Base-by-base conservation (phyloP, 2,113 vertebrate genomes). In the Cricetomys ansorgei region DNA sequence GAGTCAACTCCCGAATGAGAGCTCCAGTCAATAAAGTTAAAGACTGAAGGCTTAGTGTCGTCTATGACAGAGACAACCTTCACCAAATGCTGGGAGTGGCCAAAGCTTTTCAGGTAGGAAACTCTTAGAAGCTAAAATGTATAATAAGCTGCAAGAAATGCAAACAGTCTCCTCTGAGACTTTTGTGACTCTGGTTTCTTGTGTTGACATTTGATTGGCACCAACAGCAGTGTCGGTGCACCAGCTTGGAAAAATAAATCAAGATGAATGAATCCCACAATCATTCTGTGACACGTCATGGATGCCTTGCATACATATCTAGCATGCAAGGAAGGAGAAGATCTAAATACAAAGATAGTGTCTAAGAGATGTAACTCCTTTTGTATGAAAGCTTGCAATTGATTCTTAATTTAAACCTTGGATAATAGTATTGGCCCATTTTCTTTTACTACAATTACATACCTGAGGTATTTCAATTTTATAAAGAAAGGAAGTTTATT, bases 61-160 rank as follows among this genome's bases (percentile, higher is more conserved):
- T 57, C n/a, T 69, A 31, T 84, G 79, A 83, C 65, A 45, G 92
- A 94, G 95, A 70, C 7, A 55, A 94, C 25, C 0, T 0, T 88
- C 64, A 67, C 53, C 59, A 45, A 86, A 90, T 79, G 37, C 23
- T 96, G 67, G 59, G 89, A 57, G 83, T 97, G 77, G 92, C 43
- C 62, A 95, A 96, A 77, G 19, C 88, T 80, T 84, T 88, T 25
- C 76, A 94, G 77, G 92, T 45, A 67, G 62, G 89, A 40, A 77
- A 31, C 65, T 92, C 86, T 84, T 69, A 34, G 55, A 45, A 19
- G 48, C 94, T 97, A 92, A 93, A 96, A 0, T 0, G 3, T n/a
- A 2, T 91, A 53, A 34, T 92, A 53, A 40, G 45, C 19, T 8
- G 2, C 31, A 88, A 88, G 25, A 93, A 62, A 31, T 64, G 6